Evolutionary conservation across 2,888 invertebrate genomes (phyloP).

Genomic region (Drosophila nigricruria): DNA sequence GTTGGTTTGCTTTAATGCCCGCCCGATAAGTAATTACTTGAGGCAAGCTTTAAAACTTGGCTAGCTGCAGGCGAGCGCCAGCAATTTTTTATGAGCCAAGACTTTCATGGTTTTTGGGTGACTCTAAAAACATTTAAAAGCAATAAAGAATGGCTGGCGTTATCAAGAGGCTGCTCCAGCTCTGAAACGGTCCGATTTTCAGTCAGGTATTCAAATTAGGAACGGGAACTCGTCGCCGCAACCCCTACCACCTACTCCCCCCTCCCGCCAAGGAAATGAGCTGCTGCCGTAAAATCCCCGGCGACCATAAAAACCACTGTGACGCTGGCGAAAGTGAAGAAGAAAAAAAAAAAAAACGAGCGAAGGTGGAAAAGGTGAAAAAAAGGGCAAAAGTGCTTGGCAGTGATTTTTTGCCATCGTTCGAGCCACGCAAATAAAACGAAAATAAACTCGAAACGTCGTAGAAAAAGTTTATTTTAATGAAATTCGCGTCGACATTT

Average conservation of each 20-base stretch:
- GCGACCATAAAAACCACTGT: slow-evolving; percentile 72
- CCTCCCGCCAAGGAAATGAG: slow-evolving; percentile 59
- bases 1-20: slow-evolving; percentile 21
- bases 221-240: background rate
- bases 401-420: slow-evolving; percentile 62
- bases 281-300: slow-evolving; percentile 66
- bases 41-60: slow-evolving; percentile 19
- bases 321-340: slow-evolving; percentile 31
- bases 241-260: slow-evolving; percentile 8
- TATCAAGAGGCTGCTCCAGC: slow-evolving; percentile 60
- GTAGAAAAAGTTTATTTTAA: slow-evolving; percentile 80
- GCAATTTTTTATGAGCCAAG: slow-evolving; percentile 61
- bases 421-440: slow-evolving; percentile 66
- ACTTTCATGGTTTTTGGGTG: slow-evolving; percentile 35
- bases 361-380: slow-evolving; percentile 23
- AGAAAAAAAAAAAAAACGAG: slow-evolving; percentile 30
- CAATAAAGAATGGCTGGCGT: slow-evolving; percentile 73
- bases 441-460: slow-evolving; percentile 76
- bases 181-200: slow-evolving; percentile 37
- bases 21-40: slow-evolving; percentile 56
- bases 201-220: slow-evolving; percentile 76
- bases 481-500: slow-evolving; percentile 80
- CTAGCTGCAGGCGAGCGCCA: slow-evolving; percentile 7
- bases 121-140: slow-evolving; percentile 72
- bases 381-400: slow-evolving; percentile 68